Evolutionary conservation across 2,888 invertebrate species (phyloP).

Genomic region (Pogonocherus hispidulus): DNA sequence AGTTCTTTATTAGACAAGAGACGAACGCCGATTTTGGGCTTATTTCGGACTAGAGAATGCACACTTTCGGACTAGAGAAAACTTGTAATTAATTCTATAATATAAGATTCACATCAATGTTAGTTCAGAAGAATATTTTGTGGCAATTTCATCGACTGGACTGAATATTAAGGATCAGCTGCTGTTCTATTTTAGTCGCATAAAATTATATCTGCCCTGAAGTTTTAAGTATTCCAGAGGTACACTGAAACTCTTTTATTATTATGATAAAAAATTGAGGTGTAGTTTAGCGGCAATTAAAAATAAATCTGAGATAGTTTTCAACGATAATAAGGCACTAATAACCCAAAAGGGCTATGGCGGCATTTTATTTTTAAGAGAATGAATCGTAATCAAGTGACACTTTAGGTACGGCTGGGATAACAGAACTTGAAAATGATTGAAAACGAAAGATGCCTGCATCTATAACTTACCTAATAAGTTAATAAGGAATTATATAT

Average conservation of each 20-base stretch:
- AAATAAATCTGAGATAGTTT: not conserved
- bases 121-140: too few relatives aligned
- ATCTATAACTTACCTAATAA: not conserved
- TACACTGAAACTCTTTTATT: slow-evolving; percentile 17
- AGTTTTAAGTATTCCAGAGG: slow-evolving; percentile 1
- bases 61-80: too few relatives aligned
- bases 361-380: not conserved
- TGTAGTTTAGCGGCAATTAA: not conserved
- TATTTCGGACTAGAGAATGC: too few relatives aligned
- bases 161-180: not conserved
- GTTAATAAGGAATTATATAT: too few relatives aligned
- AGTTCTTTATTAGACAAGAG: too few relatives aligned
- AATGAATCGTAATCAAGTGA: not conserved
- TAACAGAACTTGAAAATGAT: not conserved
- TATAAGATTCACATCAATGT: too few relatives aligned
- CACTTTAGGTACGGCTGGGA: not conserved
- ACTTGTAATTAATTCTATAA: too few relatives aligned
- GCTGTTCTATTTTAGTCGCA: not conserved
- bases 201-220: not conserved
- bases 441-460: not conserved
- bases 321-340: not conserved
- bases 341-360: not conserved
- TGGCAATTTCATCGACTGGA: too few relatives aligned
- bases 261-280: slow-evolving; percentile 22
- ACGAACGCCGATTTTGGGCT: too few relatives aligned